phyloP scores from a whole-genome alignment of 2,797 vertebrate genomes.

The Eurystomus glaucurus region DNA sequence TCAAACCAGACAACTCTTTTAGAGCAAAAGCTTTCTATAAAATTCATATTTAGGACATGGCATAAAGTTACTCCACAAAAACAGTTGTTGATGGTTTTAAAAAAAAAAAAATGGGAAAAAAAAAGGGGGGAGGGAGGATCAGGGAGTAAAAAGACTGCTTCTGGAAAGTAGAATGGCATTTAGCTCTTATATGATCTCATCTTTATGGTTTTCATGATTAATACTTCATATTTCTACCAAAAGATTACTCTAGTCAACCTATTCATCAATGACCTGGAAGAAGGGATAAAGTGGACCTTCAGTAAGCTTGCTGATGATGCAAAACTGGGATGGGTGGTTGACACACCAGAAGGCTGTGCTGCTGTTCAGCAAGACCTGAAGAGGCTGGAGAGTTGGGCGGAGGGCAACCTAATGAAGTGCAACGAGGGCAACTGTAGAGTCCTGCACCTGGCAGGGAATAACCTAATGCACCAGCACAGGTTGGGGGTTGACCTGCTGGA shows the following conservation, averaged over 20 bases:
- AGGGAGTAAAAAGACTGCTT: not conserved
- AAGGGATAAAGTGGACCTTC: no score
- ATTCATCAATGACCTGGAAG: no score
- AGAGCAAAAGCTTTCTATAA: conserved; percentile 51
- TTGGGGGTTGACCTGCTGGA: no score
- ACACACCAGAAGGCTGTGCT: no score
- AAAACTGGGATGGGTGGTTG: no score
- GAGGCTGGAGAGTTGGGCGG: no score
- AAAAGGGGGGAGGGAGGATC: not conserved
- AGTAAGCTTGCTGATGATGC: no score
- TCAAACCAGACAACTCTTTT: conserved; percentile 50
- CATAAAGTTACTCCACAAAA: conserved; percentile 15
- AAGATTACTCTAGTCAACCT: not conserved
- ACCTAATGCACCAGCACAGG: no score
- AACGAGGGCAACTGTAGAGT: no score
- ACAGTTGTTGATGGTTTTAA: not conserved
- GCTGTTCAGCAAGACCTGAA: no score
- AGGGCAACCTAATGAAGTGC: no score
- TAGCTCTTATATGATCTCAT: not conserved
- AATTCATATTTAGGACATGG: conserved; percentile 52
- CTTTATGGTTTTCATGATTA: conserved; percentile 10
- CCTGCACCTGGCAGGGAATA: no score
- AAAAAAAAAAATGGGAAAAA: not conserved
- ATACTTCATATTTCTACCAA: not conserved
- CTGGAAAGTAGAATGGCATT: not conserved